phyloP scores from a whole-genome alignment of 2,888 invertebrate species.

The Ligdia adustata region DNA sequence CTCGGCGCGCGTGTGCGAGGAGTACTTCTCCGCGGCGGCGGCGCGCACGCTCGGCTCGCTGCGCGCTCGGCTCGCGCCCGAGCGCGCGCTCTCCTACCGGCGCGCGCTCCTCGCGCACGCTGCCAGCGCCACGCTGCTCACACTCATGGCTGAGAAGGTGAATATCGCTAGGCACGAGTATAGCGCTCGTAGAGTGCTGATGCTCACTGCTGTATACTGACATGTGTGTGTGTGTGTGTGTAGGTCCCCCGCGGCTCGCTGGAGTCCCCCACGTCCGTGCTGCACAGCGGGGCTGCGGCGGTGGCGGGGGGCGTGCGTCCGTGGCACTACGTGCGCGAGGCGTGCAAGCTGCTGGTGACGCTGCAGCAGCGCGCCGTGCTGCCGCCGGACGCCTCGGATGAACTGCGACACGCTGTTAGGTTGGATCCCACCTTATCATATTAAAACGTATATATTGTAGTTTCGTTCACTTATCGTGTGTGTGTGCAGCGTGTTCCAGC shows the following conservation, averaged over 20 bases:
- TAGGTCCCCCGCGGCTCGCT: constrained; percentile 28
- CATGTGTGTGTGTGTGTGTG: not conserved
- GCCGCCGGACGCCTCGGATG: constrained; percentile 1
- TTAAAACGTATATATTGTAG: not conserved
- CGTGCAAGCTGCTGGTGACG: constrained; percentile 48
- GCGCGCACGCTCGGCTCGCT: constrained; percentile 36
- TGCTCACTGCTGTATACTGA: too few species aligned
- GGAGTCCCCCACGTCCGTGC: constrained; percentile 42
- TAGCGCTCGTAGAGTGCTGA: too few species aligned
- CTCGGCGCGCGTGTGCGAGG: constrained; percentile 48
- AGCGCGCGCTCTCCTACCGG: constrained; percentile 35
- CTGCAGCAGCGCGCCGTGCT: constrained; percentile 26
- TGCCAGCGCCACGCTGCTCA: not conserved
- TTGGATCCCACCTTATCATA: not conserved
- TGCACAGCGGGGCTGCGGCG: constrained; percentile 2
- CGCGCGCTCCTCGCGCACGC: constrained; percentile 11
- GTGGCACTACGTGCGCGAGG: constrained; percentile 47
- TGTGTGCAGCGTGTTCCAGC: constrained; percentile 23
- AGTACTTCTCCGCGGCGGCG: constrained; percentile 49
- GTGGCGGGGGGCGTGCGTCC: constrained; percentile 39
- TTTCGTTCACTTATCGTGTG: not conserved
- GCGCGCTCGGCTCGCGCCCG: constrained; percentile 30
- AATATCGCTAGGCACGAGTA: not conserved
- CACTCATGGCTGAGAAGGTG: constrained; percentile 13
- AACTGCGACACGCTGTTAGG: constrained; percentile 2